Conservation (phyloP, 2,797 vertebrate species). For the Gymnopithys bicolor region DNA sequence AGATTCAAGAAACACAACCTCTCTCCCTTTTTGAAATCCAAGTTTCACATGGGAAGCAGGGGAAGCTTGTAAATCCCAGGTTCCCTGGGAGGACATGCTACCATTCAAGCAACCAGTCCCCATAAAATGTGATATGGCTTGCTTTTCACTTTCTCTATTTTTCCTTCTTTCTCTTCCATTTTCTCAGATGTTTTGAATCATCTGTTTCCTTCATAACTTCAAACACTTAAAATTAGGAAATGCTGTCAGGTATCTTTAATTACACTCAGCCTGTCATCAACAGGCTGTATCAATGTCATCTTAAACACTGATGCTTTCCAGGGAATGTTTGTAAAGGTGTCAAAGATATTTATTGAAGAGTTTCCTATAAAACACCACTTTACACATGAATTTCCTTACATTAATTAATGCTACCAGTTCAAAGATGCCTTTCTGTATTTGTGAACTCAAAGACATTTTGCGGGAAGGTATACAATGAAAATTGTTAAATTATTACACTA, state of each 20-base stretch:
- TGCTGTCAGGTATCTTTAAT: slow-evolving; percentile 9
- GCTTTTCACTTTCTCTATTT: neutral
- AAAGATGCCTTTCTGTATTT: neutral
- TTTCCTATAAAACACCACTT: neutral
- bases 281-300: neutral
- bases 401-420: neutral
- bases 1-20: neutral
- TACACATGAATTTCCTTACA: neutral
- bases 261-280: neutral
- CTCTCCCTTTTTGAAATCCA: fast-evolving
- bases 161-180: neutral
- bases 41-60: fast-evolving
- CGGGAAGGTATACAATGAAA: neutral
- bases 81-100: fast-evolving
- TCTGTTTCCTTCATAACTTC: neutral
- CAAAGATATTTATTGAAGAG: neutral
- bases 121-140: neutral
- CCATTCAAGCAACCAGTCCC: neutral
- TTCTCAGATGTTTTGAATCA: neutral
- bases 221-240: neutral
- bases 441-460: neutral
- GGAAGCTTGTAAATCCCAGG: neutral
- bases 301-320: neutral
- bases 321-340: neutral
- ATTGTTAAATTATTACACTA: neutral